A percentile compares a stretch with the other conserved stretches of the same genome.
phyloP scores from a whole-genome alignment of 2,113 vertebrate genomes.

The Eleginops maclovinus region DNA sequence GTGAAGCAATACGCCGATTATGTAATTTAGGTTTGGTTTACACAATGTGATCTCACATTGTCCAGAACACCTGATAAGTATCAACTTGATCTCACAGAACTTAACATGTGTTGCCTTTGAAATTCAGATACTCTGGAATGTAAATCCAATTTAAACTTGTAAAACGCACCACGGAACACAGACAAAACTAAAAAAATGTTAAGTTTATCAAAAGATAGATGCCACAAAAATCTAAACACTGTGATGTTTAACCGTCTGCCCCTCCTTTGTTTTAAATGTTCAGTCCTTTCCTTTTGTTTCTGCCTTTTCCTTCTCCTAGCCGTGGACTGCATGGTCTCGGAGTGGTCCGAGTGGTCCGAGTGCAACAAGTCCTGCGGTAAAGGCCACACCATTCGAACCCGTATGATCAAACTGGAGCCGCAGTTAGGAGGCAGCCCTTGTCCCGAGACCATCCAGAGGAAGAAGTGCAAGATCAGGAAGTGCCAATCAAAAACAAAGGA shows the following conservation, averaged over 20 bases:
- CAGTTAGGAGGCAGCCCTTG: constrained; percentile 91
- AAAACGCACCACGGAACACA: background rate
- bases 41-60: background rate
- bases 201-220: background rate
- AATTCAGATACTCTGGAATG: no score
- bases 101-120: no score
- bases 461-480: constrained; percentile 92
- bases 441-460: constrained; percentile 93
- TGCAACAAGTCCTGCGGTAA: constrained; percentile 97
- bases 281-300: background rate
- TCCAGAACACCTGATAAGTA: background rate
- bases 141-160: background rate
- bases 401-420: constrained; percentile 93
- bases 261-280: no score
- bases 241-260: background rate
- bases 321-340: constrained; percentile 91
- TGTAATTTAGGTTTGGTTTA: background rate
- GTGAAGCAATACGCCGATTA: background rate
- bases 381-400: constrained; percentile 94
- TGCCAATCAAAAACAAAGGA: constrained; percentile 80
- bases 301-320: constrained; percentile 78
- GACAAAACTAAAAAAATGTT: background rate
- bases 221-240: background rate
- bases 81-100: no score
- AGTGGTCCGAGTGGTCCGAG: constrained; percentile 95